Evolutionary conservation across 2,888 invertebrate genomes (phyloP).

Genomic region (Lasioglossum oenotherae): DNA sequence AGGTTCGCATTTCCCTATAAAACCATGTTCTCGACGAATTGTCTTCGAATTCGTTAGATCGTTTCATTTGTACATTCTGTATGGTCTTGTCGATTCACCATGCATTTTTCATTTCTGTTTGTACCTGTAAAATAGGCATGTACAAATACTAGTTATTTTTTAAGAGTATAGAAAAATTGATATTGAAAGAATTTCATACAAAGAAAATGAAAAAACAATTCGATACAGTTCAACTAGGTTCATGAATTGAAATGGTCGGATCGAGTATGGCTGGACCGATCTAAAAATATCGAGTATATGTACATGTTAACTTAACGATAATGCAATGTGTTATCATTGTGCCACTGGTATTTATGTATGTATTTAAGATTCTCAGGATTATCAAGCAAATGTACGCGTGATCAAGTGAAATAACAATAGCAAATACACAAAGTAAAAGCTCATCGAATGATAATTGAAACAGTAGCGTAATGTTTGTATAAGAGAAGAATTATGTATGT

Average conservation of each 20-base stretch:
- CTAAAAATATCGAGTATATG: slow-evolving; percentile 51
- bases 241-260: background rate
- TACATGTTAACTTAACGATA: slow-evolving; percentile 44
- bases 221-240: background rate
- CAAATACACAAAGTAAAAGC: slow-evolving; percentile 15
- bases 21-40: slow-evolving; percentile 22
- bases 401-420: slow-evolving; percentile 30
- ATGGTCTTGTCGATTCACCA: slow-evolving; percentile 27
- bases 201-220: background rate
- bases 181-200: slow-evolving; percentile 1
- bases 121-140: slow-evolving; percentile 57
- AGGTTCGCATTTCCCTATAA: background rate
- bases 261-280: background rate
- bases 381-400: slow-evolving; percentile 19
- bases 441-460: slow-evolving; percentile 32
- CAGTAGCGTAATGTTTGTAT: slow-evolving; percentile 24
- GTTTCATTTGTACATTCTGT: slow-evolving; percentile 36
- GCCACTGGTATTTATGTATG: slow-evolving; percentile 46
- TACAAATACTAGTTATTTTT: slow-evolving; percentile 54
- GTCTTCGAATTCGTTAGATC: slow-evolving; percentile 21
- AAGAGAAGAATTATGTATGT: slow-evolving; percentile 24
- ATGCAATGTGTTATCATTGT: slow-evolving; percentile 37
- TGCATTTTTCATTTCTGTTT: slow-evolving; percentile 30
- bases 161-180: slow-evolving; percentile 1
- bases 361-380: slow-evolving; percentile 36